phyloP scores from a whole-genome alignment of 1,140 invertebrate species.

The Heliconius eleuchia region DNA sequence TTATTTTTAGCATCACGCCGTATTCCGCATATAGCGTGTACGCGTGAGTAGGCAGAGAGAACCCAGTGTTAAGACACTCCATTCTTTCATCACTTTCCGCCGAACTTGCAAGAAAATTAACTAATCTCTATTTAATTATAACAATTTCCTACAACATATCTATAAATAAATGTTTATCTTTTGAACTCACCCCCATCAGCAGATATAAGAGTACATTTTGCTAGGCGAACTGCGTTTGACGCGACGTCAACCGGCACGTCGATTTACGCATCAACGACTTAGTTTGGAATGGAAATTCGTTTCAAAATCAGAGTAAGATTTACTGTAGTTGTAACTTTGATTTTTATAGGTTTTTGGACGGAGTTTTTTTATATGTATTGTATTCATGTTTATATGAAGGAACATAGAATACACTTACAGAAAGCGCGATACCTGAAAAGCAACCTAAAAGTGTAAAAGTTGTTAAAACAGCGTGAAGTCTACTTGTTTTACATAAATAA shows the following conservation, averaged over 20 bases:
- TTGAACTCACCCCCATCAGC: background rate
- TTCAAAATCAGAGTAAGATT: conserved; percentile 9
- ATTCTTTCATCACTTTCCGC: too few relatives aligned
- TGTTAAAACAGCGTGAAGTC: too few relatives aligned
- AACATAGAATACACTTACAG: too few relatives aligned
- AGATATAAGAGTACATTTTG: conserved; percentile 1
- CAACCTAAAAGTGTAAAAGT: too few relatives aligned
- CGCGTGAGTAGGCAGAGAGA: too few relatives aligned
- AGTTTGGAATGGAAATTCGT: conserved; percentile 7
- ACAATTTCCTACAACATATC: background rate
- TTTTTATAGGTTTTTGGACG: background rate
- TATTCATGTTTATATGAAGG: background rate
- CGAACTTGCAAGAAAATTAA: too few relatives aligned
- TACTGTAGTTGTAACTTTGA: background rate
- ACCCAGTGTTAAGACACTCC: too few relatives aligned
- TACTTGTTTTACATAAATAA: too few relatives aligned
- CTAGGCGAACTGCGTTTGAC: conserved; percentile 16
- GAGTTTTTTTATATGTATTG: background rate
- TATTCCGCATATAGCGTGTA: too few relatives aligned
- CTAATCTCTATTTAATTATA: background rate
- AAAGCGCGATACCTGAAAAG: too few relatives aligned
- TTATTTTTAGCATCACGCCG: too few relatives aligned
- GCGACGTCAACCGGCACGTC: conserved; percentile 1
- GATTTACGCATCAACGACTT: conserved; percentile 18
- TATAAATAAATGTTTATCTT: background rate